Percentiles rank a stretch among this genome's conserved stretches.
phyloP scores from a whole-genome alignment of 2,797 vertebrate species.

The Limosa lapponica region DNA sequence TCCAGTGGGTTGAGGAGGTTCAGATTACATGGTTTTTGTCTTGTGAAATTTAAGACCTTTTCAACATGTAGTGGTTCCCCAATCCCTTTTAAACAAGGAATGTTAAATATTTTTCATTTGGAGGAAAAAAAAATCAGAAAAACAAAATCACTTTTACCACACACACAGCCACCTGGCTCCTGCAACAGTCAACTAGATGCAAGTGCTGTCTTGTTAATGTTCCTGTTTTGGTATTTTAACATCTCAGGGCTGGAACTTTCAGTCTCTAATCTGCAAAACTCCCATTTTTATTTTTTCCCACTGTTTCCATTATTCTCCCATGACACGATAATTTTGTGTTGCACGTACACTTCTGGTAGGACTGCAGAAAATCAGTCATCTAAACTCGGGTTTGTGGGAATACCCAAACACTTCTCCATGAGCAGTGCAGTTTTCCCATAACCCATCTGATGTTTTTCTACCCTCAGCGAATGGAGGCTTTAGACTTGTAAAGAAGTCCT shows the following conservation, averaged over 20 bases:
- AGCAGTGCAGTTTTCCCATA: background rate
- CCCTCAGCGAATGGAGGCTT: background rate
- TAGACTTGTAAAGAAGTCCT: background rate
- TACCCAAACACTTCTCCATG: background rate
- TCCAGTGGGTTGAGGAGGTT: background rate
- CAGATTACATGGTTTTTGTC: conserved; percentile 10
- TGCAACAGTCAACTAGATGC: background rate
- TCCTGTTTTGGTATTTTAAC: background rate
- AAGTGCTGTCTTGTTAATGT: background rate
- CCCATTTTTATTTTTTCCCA: background rate
- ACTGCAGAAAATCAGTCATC: background rate
- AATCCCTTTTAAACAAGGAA: background rate
- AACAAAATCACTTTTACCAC: background rate
- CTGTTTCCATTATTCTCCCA: background rate
- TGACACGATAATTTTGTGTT: background rate
- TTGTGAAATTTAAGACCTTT: conserved; percentile 47
- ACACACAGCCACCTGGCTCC: background rate
- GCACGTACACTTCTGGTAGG: background rate
- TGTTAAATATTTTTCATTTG: background rate
- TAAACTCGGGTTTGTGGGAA: background rate
- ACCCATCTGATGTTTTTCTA: background rate
- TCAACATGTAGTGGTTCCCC: background rate
- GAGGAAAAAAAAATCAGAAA: background rate
- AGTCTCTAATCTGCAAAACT: background rate
- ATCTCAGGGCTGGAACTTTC: background rate